Evolutionary conservation across 2,797 vertebrate species (phyloP).

Genomic region (Cuculus canorus): DNA sequence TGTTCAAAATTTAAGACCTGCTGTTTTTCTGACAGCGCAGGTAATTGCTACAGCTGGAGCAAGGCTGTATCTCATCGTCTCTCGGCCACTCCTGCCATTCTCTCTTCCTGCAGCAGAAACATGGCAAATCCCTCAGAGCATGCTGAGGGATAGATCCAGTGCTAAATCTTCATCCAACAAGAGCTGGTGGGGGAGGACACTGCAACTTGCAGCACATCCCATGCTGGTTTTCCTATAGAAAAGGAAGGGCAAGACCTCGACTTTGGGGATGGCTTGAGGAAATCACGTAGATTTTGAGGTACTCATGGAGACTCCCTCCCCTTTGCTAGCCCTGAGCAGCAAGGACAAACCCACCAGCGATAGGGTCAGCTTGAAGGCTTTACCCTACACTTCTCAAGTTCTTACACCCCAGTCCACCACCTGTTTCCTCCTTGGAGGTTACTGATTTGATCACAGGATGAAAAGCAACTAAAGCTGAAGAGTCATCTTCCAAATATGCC

Average conservation of each 20-base stretch:
- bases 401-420: rapidly evolving
- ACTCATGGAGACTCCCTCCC: background rate
- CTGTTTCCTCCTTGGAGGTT: background rate
- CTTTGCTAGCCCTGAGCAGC: background rate
- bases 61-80: background rate
- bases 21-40: conserved; percentile 18
- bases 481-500: background rate
- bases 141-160: background rate
- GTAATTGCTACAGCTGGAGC: conserved; percentile 53
- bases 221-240: background rate
- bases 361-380: background rate
- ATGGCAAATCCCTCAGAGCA: background rate
- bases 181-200: background rate
- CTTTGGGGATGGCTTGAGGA: background rate
- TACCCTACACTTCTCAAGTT: background rate
- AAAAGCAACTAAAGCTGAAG: background rate
- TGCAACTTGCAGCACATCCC: background rate
- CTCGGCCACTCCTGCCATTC: background rate
- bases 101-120: background rate
- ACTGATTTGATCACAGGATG: background rate
- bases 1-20: conserved; percentile 51
- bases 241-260: background rate
- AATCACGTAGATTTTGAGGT: background rate
- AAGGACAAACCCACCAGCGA: background rate
- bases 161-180: rapidly evolving